Percentiles rank a stretch among this genome's conserved stretches.
Evolutionary conservation across 2,888 invertebrate species (phyloP).

Genomic region (Neoscelio sp.): DNA sequence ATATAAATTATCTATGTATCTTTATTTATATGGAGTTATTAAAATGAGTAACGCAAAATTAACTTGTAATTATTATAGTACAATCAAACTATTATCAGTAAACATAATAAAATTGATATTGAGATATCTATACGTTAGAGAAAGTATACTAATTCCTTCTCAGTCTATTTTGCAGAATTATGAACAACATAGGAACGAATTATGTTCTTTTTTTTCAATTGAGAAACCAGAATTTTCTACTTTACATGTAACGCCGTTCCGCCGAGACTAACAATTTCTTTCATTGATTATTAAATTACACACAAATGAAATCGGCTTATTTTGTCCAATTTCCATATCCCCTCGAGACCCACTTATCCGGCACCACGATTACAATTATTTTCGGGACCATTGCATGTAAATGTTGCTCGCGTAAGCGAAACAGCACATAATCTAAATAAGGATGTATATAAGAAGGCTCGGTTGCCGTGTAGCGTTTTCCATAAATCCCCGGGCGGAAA

Average conservation of each 20-base stretch:
- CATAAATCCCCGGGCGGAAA: conserved; percentile 76
- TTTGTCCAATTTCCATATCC: conserved; percentile 48
- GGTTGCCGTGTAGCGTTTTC: conserved; percentile 71
- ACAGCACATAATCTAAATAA: conserved; percentile 74
- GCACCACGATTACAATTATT: conserved; percentile 52
- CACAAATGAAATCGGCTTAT: conserved; percentile 50
- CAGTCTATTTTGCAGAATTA: too few relatives aligned
- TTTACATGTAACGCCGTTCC: too few relatives aligned
- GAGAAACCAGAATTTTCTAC: too few relatives aligned
- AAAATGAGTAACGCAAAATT: too few relatives aligned
- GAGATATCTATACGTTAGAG: too few relatives aligned
- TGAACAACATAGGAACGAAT: too few relatives aligned
- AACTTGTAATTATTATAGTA: too few relatives aligned
- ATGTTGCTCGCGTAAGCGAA: conserved; percentile 58
- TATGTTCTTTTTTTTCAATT: conserved; percentile 25
- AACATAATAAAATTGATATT: too few relatives aligned
- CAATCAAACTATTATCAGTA: too few relatives aligned
- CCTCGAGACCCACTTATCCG: conserved; percentile 45
- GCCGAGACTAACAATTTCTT: conserved; percentile 16
- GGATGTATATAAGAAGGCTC: conserved; percentile 70
- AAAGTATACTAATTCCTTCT: too few relatives aligned
- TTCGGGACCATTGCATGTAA: conserved; percentile 45
- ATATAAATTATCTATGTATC: too few relatives aligned
- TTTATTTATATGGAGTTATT: too few relatives aligned
- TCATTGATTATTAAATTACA: conserved; percentile 45